Conservation (phyloP, 2,797 vertebrate species). For the Periophthalmus magnuspinnatus region DNA sequence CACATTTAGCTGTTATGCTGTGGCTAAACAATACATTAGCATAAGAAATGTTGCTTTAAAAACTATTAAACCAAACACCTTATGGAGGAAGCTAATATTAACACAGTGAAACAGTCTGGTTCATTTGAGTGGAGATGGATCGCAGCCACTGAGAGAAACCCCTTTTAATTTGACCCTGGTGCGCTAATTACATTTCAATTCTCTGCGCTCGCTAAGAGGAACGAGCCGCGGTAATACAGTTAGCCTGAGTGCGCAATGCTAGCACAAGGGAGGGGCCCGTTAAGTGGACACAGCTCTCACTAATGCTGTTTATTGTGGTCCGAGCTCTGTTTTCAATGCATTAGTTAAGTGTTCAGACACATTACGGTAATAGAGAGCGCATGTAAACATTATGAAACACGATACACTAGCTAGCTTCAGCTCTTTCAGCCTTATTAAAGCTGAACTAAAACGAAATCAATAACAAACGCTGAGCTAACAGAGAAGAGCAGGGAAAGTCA, state of each 20-base stretch:
- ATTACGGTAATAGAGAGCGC: conserved; percentile 91
- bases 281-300: conserved; percentile 59
- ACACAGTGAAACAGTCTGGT: conserved; percentile 57
- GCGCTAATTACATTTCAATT: conserved; percentile 79
- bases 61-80: not conserved
- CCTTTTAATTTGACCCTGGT: conserved; percentile 78
- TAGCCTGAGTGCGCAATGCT: conserved; percentile 66
- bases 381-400: conserved; percentile 88
- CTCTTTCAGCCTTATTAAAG: conserved; percentile 47
- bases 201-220: conserved; percentile 70
- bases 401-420: conserved; percentile 65
- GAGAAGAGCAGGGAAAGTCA: not conserved
- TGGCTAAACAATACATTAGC: too few relatives aligned
- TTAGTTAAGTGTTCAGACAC: conserved; percentile 87
- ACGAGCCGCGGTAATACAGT: conserved; percentile 73
- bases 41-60: not conserved
- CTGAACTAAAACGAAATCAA: conserved; percentile 25
- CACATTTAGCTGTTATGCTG: too few relatives aligned
- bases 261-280: conserved; percentile 22
- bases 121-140: conserved; percentile 77
- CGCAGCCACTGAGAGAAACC: conserved; percentile 74
- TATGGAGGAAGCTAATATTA: conserved; percentile 40
- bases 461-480: conserved; percentile 3
- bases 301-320: conserved; percentile 76
- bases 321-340: conserved; percentile 76